Evolutionary conservation across 1,140 invertebrate genomes (phyloP).

Genomic region (Eulimnadia texana): DNA sequence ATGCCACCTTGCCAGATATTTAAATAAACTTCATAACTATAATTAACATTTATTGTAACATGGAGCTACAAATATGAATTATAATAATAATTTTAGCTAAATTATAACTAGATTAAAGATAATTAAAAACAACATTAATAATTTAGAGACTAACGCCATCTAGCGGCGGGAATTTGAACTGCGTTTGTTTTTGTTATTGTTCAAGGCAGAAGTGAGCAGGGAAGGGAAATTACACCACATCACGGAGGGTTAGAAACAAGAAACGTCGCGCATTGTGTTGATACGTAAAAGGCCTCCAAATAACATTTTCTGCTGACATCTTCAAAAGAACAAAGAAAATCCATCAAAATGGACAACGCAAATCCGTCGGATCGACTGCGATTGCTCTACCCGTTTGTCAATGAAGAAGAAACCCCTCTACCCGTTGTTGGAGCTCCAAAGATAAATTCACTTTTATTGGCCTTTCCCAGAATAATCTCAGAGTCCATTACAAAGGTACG

Average conservation of each 20-base stretch:
- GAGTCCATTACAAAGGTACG: slow-evolving; percentile 99
- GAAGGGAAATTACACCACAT: not conserved
- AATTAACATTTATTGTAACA: too few relatives aligned
- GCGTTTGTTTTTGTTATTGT: not conserved
- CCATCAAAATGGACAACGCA: not conserved
- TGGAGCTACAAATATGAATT: too few relatives aligned
- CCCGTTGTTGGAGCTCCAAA: slow-evolving; percentile 93
- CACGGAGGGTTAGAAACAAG: too few relatives aligned
- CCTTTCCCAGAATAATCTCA: slow-evolving; percentile 91
- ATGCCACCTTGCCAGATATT: too few relatives aligned
- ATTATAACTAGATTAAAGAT: too few relatives aligned
- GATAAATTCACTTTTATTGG: slow-evolving; percentile 96
- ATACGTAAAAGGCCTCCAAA: too few relatives aligned
- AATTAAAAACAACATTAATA: too few relatives aligned
- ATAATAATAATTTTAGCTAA: too few relatives aligned
- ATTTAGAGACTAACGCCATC: not conserved
- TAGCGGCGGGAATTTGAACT: not conserved
- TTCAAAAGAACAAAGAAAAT: not conserved
- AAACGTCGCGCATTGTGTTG: not conserved
- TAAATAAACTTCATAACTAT: too few relatives aligned
- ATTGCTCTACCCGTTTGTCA: slow-evolving; percentile 85
- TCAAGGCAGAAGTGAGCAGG: not conserved
- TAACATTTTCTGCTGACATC: not conserved
- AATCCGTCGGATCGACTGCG: slow-evolving; percentile 52
- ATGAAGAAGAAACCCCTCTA: slow-evolving; percentile 86